These are phyloP conservation scores for Eueremaeus valkanovi DNA, from an alignment of 2,888 invertebrate genomes.

Conservation along the genomic window DNA sequence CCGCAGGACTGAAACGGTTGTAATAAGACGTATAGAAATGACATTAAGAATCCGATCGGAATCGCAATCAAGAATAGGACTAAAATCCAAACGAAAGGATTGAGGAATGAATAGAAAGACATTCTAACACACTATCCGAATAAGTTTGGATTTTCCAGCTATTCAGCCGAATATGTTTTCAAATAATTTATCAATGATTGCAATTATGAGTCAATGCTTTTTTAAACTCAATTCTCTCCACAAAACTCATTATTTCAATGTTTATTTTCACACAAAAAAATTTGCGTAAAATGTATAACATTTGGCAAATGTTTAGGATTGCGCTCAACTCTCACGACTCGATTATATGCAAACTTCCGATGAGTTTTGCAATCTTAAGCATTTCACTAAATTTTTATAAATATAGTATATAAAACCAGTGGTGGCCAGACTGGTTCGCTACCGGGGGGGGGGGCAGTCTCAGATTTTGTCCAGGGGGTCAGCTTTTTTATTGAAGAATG, in stretches of 20 bases:
- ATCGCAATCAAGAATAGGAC: constrained; percentile 33
- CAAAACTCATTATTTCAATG: not conserved
- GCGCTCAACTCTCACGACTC: not conserved
- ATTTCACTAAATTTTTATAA: too few species aligned
- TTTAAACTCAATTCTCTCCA: not conserved
- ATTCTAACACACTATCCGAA: not conserved
- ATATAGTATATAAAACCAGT: too few species aligned
- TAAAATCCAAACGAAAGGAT: constrained; percentile 28
- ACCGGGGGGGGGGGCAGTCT: too few species aligned
- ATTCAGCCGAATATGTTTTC: too few species aligned
- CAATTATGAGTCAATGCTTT: too few species aligned
- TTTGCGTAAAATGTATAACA: not conserved
- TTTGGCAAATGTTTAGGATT: not conserved
- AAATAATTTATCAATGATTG: not conserved
- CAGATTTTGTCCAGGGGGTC: too few species aligned
- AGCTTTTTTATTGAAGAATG: too few species aligned
- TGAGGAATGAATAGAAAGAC: constrained; percentile 15
- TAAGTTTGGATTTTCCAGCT: not conserved
- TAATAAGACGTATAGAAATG: constrained; percentile 37
- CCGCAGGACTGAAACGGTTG: constrained; percentile 40
- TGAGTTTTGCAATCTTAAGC: too few species aligned
- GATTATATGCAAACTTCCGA: too few species aligned
- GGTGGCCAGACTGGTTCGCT: too few species aligned
- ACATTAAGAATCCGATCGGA: constrained; percentile 38
- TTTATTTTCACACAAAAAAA: constrained; percentile 4